phyloP scores from a whole-genome alignment of 1,140 invertebrate genomes.

The Macrocentrus cingulum region DNA sequence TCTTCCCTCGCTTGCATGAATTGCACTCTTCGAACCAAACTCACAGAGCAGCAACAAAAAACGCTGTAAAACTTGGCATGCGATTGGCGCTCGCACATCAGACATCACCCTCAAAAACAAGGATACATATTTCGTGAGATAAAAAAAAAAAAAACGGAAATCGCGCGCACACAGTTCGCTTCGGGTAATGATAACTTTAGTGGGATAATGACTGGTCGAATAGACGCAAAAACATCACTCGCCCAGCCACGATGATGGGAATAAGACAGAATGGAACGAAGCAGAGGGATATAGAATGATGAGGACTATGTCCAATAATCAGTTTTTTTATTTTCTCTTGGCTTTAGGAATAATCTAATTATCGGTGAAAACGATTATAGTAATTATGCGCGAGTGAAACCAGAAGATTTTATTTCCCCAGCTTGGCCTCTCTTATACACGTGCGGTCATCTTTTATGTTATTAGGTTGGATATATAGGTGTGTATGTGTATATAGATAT shows the following conservation, averaged over 20 bases:
- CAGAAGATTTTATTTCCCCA: conserved; percentile 9
- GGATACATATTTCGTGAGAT: conserved; percentile 16
- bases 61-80: background rate
- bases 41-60: no score
- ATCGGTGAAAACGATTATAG: conserved; percentile 54
- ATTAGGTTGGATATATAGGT: no score
- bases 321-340: conserved; percentile 17
- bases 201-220: conserved; percentile 45
- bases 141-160: conserved; percentile 46
- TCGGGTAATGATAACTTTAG: conserved; percentile 50
- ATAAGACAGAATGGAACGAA: no score
- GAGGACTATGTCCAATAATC: conserved; percentile 21
- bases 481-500: conserved; percentile 20
- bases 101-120: conserved; percentile 31
- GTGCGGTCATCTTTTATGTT: conserved; percentile 35
- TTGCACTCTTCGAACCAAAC: no score
- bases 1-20: conserved; percentile 24
- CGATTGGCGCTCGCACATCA: no score
- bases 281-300: conserved; percentile 24
- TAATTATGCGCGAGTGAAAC: conserved; percentile 44
- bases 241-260: no score
- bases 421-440: conserved; percentile 1
- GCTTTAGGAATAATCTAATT: conserved; percentile 52
- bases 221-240: conserved; percentile 20
- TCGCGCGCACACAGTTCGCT: no score